These are phyloP conservation scores for Myopa testacea DNA, from an alignment of 2,888 invertebrate species.

Conservation along the genomic window DNA sequence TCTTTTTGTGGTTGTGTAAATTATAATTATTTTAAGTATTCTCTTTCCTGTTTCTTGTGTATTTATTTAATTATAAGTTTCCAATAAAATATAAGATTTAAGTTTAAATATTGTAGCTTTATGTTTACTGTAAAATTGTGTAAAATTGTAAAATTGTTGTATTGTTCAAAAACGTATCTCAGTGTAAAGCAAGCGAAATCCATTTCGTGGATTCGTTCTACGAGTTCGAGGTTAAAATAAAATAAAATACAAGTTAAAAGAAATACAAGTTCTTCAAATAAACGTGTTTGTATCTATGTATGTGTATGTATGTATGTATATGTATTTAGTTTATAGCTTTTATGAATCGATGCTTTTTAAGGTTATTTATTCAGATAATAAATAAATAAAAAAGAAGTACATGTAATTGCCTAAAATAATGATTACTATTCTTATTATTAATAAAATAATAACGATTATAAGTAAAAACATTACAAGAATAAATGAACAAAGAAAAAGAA, in stretches of 20 bases:
- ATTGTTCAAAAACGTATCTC: slow-evolving; percentile 60
- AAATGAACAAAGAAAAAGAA: too few species aligned
- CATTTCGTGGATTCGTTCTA: slow-evolving; percentile 4
- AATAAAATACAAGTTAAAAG: slow-evolving; percentile 12
- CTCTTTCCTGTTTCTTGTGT: background rate
- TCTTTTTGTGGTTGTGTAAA: slow-evolving; percentile 42
- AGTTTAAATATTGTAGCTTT: slow-evolving; percentile 17
- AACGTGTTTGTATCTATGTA: slow-evolving; percentile 30
- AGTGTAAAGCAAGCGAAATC: slow-evolving; percentile 51
- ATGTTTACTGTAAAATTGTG: background rate
- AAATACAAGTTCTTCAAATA: slow-evolving; percentile 25
- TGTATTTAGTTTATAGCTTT: background rate
- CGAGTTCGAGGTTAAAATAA: background rate
- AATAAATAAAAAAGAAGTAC: slow-evolving; percentile 30
- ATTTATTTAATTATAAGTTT: background rate
- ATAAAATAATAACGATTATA: slow-evolving; percentile 28
- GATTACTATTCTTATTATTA: background rate
- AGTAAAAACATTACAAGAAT: background rate
- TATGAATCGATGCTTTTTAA: too few species aligned
- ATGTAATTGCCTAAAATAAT: slow-evolving; percentile 43
- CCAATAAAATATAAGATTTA: slow-evolving; percentile 6
- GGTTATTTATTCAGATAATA: slow-evolving; percentile 1
- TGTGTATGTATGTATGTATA: background rate
- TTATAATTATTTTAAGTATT: slow-evolving; percentile 37
- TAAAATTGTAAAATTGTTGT: slow-evolving; percentile 51